Evolutionary conservation across 2,888 invertebrate genomes (phyloP), one percentile per base, ranked within the genome.

Genomic region (Phaedon cochleariae): DNA sequence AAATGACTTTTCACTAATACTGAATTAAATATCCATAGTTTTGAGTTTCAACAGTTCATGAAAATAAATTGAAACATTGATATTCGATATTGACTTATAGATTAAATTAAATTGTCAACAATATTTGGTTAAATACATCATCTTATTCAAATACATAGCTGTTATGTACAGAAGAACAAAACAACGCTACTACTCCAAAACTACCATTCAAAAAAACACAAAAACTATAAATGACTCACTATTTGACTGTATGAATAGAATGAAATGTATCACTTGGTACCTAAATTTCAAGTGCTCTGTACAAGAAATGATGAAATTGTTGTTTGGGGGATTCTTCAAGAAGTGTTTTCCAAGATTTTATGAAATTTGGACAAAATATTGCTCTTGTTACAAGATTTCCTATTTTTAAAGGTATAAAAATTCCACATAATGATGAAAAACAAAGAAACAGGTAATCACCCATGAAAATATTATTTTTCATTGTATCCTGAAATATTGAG

Each of bases 201-300:
- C 57, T 63, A 75, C 64, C 67, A 68, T 68, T 74, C 73, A 72
- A 67, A 71, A 74, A 66, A 65, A 73, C 70, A 67, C 62, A 57
- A 61, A 69, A n/a, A n/a, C n/a, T n/a, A 73, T 62, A 75, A 74
- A 68, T 67, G 76, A 79, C 80, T 80, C 78, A 80, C 79, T 79
- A 78, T 79, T 77, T 74, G 76, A 79, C 76, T 75, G 75, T 54
- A 61, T 73, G 64, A 68, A 70, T 68, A 64, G 65, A 69, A 73
- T 73, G 71, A 71, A 72, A 73, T 69, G 68, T 61, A 60, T 69
- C 65, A 72, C 54, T 63, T 46, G 12, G 41, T 15, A 15, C 41
- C 41, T 41, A 41, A 41, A 34, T 20, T 69, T 66, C 65, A 71
- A 70, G 53, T 71, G 68, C 75, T 76, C 76, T 76, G 74, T 73